Conservation (phyloP, 2,797 vertebrate genomes). For the Halcyon leucocephala region DNA sequence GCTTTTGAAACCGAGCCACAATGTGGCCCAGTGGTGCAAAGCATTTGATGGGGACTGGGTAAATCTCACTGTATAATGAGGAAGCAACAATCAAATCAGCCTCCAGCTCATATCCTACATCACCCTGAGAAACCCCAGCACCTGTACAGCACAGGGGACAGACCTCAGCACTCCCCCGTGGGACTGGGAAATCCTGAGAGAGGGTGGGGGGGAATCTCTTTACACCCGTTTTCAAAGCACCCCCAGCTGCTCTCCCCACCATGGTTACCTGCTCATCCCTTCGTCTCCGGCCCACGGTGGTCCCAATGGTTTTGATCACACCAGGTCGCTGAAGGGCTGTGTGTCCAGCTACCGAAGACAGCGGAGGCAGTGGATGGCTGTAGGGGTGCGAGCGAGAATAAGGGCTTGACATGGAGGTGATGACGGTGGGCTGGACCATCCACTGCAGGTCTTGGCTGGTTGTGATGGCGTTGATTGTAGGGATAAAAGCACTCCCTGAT, state of each 20-base stretch:
- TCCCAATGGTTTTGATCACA: constrained; percentile 96
- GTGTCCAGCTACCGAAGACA: constrained; percentile 88
- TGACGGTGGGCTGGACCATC: constrained; percentile 99
- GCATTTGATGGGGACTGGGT: neutral
- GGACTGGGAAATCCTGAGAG: neutral
- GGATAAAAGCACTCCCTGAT: constrained; percentile 98
- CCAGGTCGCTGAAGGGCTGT: constrained; percentile 91
- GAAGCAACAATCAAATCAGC: neutral
- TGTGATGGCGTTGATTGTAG: constrained; percentile 99
- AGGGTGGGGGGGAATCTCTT: neutral
- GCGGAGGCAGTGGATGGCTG: constrained; percentile 87
- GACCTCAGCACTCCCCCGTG: neutral
- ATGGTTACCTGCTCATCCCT: constrained; percentile 92
- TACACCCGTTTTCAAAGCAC: neutral
- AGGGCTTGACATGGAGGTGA: constrained; percentile 99
- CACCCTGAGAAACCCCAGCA: neutral
- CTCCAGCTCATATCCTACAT: neutral
- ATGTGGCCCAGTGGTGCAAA: accelerated
- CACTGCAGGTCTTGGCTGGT: constrained; percentile 99
- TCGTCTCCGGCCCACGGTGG: constrained; percentile 90
- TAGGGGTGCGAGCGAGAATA: constrained; percentile 95
- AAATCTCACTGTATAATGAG: neutral
- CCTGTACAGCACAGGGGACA: accelerated
- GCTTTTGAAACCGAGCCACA: constrained; percentile 32
- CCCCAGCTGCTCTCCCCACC: neutral